Evolutionary conservation across 35 echinoderm and acorn worm genomes (phyloP), one percentile per base, ranked within the genome.

Genomic region (Nesometra sesokonis): DNA sequence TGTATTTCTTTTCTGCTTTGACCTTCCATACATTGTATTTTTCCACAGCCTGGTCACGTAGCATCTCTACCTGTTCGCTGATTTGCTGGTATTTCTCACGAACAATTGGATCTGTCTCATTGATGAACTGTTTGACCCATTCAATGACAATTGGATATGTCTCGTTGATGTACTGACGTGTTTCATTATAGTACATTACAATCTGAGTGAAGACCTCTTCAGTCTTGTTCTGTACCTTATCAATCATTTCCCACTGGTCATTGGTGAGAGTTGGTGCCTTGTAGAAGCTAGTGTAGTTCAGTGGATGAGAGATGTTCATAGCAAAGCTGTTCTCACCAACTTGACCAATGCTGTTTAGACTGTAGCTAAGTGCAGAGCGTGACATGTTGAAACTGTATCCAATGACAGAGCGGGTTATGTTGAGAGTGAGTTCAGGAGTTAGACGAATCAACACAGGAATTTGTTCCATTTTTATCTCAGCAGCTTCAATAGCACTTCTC

Each of bases 201-300:
- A 78, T 46, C 79, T 37, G 39, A 29, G 30, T 78, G 35, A 40
- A 39, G 27, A 27, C 79, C 35, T 86, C 77, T 33, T 57, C 36
- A 46, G 40, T 78, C 17, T 34, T 87, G 77, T 38, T 36, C 29
- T 37, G 33, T 32, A 46, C 37, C 37, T 2, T 35, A 15, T 29
- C 15, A 46, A 84, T 30, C 30, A 84, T 46, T 76, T 93, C 67
- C 47, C 79, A 86, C 78, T 97, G 95, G 31, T 37, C 78, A 46
- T 97, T 88, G 81, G 89, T 97, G 79, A 93, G 34, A 17, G 57
- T 87, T 31, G 95, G 95, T 17, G 87, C 32, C 21, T 67, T 52
- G 15, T 92, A 52, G 95, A 97, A 97, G 87, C 92, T 97, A 40
- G 95, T 93, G 86, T 90, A 91, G 87, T 91, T 91, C 34, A 97